These are phyloP conservation scores for Drosophila subquinaria DNA, from an alignment of 2,888 invertebrate species.

Conservation along the genomic window DNA sequence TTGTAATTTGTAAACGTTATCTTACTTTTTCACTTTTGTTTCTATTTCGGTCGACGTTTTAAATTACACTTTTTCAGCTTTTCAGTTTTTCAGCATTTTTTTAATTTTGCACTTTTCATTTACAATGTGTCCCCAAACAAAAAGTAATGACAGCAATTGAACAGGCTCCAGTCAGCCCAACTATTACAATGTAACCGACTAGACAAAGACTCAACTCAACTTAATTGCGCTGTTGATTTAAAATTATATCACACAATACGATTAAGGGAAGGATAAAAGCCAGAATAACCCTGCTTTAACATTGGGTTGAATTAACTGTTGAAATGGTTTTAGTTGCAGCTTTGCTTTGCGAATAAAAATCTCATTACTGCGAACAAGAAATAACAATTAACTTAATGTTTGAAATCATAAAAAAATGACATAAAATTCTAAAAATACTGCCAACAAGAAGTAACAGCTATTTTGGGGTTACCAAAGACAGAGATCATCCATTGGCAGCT, in stretches of 20 bases:
- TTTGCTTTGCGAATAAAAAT: slow-evolving; percentile 13
- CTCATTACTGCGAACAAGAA: slow-evolving; percentile 38
- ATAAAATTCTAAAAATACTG: slow-evolving; percentile 2
- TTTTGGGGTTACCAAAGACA: background rate
- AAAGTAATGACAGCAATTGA: slow-evolving; percentile 55
- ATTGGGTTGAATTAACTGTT: slow-evolving; percentile 27
- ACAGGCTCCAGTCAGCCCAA: slow-evolving; percentile 16
- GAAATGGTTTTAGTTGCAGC: slow-evolving; percentile 27
- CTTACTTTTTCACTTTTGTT: slow-evolving; percentile 26
- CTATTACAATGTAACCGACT: slow-evolving; percentile 40
- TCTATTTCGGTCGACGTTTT: slow-evolving; percentile 28
- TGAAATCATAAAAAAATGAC: slow-evolving; percentile 11
- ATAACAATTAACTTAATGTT: slow-evolving; percentile 22
- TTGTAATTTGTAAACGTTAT: slow-evolving; percentile 66
- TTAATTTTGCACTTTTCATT: slow-evolving; percentile 32
- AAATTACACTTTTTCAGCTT: slow-evolving; percentile 33
- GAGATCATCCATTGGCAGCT: slow-evolving; percentile 1
- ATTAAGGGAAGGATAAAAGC: slow-evolving; percentile 30
- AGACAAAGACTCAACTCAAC: slow-evolving; percentile 45
- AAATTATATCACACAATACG: slow-evolving; percentile 43
- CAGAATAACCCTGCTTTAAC: slow-evolving; percentile 25
- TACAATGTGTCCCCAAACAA: slow-evolving; percentile 48
- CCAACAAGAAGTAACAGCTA: background rate
- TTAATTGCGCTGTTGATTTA: slow-evolving; percentile 50
- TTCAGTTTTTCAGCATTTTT: slow-evolving; percentile 8